phyloP scores from a whole-genome alignment of 2,797 vertebrate genomes.

The Coreius guichenoti region DNA sequence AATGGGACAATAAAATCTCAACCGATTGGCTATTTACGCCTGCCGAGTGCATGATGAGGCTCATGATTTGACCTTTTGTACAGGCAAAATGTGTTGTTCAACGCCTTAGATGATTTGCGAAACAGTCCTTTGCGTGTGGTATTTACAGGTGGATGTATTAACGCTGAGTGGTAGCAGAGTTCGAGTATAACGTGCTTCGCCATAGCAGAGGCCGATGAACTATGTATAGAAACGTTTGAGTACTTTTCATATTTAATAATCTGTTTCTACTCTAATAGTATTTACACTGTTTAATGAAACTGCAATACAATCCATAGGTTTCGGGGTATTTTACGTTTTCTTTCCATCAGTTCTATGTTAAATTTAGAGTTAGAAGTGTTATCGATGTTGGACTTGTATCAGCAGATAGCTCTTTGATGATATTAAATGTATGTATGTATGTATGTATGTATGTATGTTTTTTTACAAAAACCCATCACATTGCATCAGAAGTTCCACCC shows the following conservation, averaged over 20 bases:
- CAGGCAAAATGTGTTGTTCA: neutral
- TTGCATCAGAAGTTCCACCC: too few relatives aligned
- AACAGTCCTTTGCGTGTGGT: conserved; percentile 21
- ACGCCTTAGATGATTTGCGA: conserved; percentile 28
- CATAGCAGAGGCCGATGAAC: conserved; percentile 83
- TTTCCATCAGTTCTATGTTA: conserved; percentile 72
- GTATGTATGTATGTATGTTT: too few relatives aligned
- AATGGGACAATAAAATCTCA: neutral
- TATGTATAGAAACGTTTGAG: conserved; percentile 85
- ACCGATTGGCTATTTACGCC: neutral
- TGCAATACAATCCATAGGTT: conserved; percentile 91
- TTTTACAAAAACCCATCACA: too few relatives aligned
- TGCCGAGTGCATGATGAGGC: neutral
- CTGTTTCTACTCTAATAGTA: conserved; percentile 90
- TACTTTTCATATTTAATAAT: conserved; percentile 92
- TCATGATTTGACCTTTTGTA: conserved; percentile 1
- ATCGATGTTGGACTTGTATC: conserved; percentile 82
- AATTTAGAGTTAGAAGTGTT: conserved; percentile 82
- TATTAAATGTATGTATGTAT: too few relatives aligned
- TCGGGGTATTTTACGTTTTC: conserved; percentile 82
- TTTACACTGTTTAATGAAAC: conserved; percentile 93
- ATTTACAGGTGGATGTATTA: conserved; percentile 22
- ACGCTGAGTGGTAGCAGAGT: conserved; percentile 31
- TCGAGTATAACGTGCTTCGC: conserved; percentile 77
- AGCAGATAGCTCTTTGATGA: conserved; percentile 78